Conservation (phyloP, 2,113 vertebrate genomes). For the Dicentrarchus labrax region DNA sequence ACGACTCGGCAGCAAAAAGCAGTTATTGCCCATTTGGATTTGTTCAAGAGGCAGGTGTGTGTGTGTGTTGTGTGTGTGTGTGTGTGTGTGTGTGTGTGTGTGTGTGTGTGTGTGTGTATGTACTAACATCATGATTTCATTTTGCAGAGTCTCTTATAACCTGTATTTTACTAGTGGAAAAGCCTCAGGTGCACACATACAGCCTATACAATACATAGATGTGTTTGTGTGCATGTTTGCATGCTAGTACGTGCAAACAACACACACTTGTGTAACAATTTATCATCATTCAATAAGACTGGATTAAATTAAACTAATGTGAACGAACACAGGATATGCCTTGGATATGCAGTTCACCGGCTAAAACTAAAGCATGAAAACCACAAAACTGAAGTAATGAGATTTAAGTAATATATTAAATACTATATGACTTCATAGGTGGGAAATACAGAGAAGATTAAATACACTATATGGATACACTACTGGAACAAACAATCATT, state of each 20-base stretch:
- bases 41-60: constrained; percentile 26
- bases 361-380: constrained; percentile 21
- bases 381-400: constrained; percentile 4
- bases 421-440: background rate
- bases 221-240: background rate
- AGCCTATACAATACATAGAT: background rate
- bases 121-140: constrained; percentile 17
- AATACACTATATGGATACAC: background rate
- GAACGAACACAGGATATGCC: background rate
- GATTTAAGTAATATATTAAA: background rate
- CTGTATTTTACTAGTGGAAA: constrained; percentile 1
- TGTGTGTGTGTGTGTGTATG: background rate
- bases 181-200: background rate
- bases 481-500: background rate
- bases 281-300: background rate
- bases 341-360: background rate
- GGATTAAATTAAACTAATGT: constrained; percentile 30
- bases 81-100: constrained; percentile 13
- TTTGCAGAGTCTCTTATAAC: background rate
- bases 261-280: background rate
- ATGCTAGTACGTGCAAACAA: background rate
- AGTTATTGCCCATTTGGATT: constrained; percentile 34
- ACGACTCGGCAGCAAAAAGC: constrained; percentile 6
- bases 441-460: background rate
- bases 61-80: constrained; percentile 12